Evolutionary conservation across 2,888 invertebrate genomes (phyloP), one percentile per base, ranked within the genome.

Genomic region (Brachyptera risi): DNA sequence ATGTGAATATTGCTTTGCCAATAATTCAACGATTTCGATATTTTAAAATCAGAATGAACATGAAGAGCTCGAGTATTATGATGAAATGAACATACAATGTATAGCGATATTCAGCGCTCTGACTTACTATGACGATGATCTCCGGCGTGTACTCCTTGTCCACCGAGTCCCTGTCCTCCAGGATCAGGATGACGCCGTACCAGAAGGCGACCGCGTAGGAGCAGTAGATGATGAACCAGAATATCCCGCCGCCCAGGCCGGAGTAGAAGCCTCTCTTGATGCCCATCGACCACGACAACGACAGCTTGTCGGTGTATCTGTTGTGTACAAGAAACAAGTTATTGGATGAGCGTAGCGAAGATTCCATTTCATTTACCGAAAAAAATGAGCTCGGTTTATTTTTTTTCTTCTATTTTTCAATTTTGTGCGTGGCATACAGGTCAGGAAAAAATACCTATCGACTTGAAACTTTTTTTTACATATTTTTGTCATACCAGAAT

Each of bases 191-290:
- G 2, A 73, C 69, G 2, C 78, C 78, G 66, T 75, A 77, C 74
- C 75, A 76, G 67, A 78, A 77, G 1, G 75, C 73, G 21, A 76
- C 66, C 19, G 73, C 71, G 66, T 76, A 75, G 23, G 73, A 70
- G 47, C 69, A 63, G 67, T 72, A 76, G 4, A 74, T 69, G 23
- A 75, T 65, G 44, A 73, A 65, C 73, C 72, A 73, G 63, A 70
- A 68, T 5, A 70, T 50, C 1, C 69, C 71, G 19, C 67, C 61
- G 5, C 72, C 71, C 7, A 73, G 42, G 13, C 71, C 70, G 2
- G 71, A 68, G 58, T 68, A 63, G n/a, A 71, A 40, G 3, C 69
- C 69, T 51, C 69, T 59, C 56, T 67, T 67, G 19, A 68, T 68
- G 0, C 69, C 71, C 44, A 66, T 67, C 24, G 47, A 60, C 35